These are phyloP conservation scores for Dolichomitus sp. DNA, from an alignment of 2,888 invertebrate genomes.

Conservation along the genomic window DNA sequence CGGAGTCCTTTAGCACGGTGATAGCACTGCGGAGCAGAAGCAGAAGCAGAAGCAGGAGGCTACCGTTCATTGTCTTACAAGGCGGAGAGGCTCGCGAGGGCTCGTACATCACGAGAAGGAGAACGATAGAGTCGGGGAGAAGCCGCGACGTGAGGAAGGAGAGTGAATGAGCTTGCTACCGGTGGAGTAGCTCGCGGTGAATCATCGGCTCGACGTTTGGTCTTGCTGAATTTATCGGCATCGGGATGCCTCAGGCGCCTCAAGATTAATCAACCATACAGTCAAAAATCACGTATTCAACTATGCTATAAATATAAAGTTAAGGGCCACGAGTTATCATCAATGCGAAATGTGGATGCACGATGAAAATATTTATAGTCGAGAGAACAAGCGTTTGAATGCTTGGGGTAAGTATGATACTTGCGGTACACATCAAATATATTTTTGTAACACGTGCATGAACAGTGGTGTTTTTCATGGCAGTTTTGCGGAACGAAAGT, in stretches of 20 bases:
- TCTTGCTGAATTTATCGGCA: slow-evolving; percentile 79
- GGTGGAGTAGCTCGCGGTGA: slow-evolving; percentile 73
- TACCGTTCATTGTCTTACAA: slow-evolving; percentile 78
- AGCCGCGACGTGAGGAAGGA: slow-evolving; percentile 33
- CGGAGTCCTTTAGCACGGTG: slow-evolving; percentile 53
- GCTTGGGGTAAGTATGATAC: not conserved
- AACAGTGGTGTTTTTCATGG: too few relatives aligned
- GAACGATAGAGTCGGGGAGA: not conserved
- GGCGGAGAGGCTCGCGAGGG: slow-evolving; percentile 70
- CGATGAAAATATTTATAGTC: not conserved
- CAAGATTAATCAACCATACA: slow-evolving; percentile 41
- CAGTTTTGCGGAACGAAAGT: too few relatives aligned
- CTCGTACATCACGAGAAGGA: slow-evolving; percentile 59
- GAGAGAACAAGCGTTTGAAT: not conserved
- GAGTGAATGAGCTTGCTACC: slow-evolving; percentile 55
- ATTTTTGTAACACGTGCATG: not conserved
- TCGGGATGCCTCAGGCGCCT: slow-evolving; percentile 41
- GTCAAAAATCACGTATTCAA: slow-evolving; percentile 25
- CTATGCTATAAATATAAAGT: slow-evolving; percentile 8
- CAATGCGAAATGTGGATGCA: not conserved
- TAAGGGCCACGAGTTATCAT: not conserved
- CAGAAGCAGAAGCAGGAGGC: slow-evolving; percentile 39
- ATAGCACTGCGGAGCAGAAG: slow-evolving; percentile 34
- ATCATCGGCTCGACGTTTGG: slow-evolving; percentile 79
- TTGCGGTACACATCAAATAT: not conserved